Base-by-base conservation (phyloP, 2,888 invertebrate genomes). In the Mythimna vitellina region DNA sequence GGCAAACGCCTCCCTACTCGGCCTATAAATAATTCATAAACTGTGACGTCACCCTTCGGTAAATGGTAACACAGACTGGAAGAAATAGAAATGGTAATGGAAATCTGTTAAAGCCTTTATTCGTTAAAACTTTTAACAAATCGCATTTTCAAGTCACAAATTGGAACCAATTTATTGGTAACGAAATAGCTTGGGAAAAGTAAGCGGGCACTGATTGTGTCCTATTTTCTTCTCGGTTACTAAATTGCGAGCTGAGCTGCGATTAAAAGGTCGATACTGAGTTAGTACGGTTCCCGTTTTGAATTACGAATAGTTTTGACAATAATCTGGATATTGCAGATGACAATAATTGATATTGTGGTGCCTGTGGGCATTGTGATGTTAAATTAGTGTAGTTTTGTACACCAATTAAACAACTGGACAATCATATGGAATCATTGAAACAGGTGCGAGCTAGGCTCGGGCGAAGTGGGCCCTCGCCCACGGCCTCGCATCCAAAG, bases 21-120 rank as follows among this genome's bases (percentile, higher is more conserved):
- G 32, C 29, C 49, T 61, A 66, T 82, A 70, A 75, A 82, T 82
- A 46, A 82, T 82, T 51, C 62, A 74, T 72, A 29, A 65, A 66
- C 56, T 70, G 35, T 70, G 67, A 74, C 65, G 63, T 61, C 38
- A 66, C 53, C 60, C 70, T 64, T 76, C 70, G 76, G 65, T 75
- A 74, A 86, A 83, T 72, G 74, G 75, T 67, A 72, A 76, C 64
- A 63, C 66, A 62, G 69, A 79, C 79, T 78, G 60, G 70, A 75
- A 78, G 69, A 46, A 85, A 80, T 87, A 60, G 70, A 57, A 65
- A 25, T 66, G 49, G 57, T 65, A 82, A 79, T 62, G 67, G 67
- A 77, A 83, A 70, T 77, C 73, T 70, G 69, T 71, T 72, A 70
- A 75, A 71, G 70, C 66, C 73, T 58, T 51, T 51, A 46, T 46